Evolutionary conservation across 1,140 invertebrate genomes (phyloP).

Genomic region (Leptinotarsa undecemlineata): DNA sequence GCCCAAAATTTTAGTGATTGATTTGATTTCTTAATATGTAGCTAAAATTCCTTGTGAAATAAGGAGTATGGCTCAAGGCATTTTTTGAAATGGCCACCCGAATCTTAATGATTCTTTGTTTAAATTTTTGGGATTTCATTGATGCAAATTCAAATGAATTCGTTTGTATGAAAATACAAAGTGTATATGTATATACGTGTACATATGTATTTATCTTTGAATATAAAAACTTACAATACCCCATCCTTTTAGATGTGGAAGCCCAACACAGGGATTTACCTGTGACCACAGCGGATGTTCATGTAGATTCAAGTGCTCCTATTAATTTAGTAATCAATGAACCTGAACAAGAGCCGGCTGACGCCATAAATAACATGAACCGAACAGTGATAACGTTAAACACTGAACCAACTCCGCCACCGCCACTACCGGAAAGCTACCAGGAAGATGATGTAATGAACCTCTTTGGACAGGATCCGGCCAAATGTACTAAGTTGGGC

Average conservation of each 20-base stretch:
- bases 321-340: background rate
- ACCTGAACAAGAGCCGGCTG: background rate
- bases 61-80: background rate
- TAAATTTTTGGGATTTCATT: too few relatives aligned
- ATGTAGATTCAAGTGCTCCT: background rate
- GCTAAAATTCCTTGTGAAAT: too few relatives aligned
- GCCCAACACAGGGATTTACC: background rate
- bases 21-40: too few relatives aligned
- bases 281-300: background rate
- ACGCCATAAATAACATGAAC: background rate
- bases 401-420: background rate
- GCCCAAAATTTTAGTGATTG: too few relatives aligned
- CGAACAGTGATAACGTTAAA: background rate
- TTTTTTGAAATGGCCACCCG: background rate
- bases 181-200: background rate
- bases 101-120: background rate
- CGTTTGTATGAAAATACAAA: too few relatives aligned
- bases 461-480: too few relatives aligned
- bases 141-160: too few relatives aligned
- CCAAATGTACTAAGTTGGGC: background rate
- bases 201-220: too few relatives aligned
- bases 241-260: slow-evolving; percentile 3
- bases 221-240: background rate
- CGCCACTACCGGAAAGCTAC: background rate
- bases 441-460: too few relatives aligned